Base-by-base conservation (phyloP, 2,113 vertebrate species). In the Bubo bubo region DNA sequence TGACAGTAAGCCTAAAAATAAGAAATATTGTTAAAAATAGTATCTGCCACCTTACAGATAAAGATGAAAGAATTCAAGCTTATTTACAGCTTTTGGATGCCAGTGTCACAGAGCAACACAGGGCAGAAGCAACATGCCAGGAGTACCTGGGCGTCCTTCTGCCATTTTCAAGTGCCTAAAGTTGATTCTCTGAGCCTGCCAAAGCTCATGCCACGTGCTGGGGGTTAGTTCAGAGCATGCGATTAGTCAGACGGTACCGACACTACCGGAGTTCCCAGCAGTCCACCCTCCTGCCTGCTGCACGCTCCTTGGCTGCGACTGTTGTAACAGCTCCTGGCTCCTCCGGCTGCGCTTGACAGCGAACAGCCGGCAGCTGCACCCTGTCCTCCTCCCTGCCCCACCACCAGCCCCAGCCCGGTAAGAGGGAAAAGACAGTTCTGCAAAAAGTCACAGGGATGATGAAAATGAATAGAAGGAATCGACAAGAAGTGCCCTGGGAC, bases 171-270 rank as follows among this genome's bases (percentile, higher is more conserved):
- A 35, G 7, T 8, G n/a, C 13, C 56, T 39, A 10, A 14, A 35
- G 71, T 45, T 39, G 50, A 5, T 24, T 8, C 70, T 52, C 56
- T 17, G 67, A 70, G 80, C 55, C 71, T 58, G 62, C 14, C 52
- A 14, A 7, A 19, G 6, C 8, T n/a, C 3, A 0, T 35, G 86
- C 6, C 0, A 59, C 0, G 5, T 4, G 30, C 41, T 19, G 7
- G 1, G 71, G 45, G 86, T 96, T 92, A 96, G 90, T 55, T 27
- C 41, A 1, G 43, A 43, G 50, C 95, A 45, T 34, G 62, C 58
- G 1, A 7, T 87, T 79, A 88, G 83, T 90, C 21, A 9, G 52
- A 7, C 13, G 2, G 75, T 2, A 20, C 39, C 79, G 21, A 11
- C 47, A 2, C 43, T 30, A 43, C 59, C 4, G 85, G 49, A 30